Conservation (phyloP, 2,113 vertebrate species). For the Setophaga petechia region DNA sequence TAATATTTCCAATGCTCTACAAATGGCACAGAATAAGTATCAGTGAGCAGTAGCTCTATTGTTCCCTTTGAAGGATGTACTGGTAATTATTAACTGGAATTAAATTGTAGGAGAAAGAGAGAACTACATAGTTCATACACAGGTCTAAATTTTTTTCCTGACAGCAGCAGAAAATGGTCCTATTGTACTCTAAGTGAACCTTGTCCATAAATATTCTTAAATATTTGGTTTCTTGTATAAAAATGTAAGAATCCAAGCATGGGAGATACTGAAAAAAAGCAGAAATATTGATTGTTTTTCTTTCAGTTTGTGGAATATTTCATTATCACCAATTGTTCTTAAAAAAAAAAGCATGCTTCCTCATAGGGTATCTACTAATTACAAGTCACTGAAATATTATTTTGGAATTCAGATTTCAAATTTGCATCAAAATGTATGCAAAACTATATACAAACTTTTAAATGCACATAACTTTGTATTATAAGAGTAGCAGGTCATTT, state of each 20-base stretch:
- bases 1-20: not conserved
- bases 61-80: not conserved
- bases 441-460: not conserved
- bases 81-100: not conserved
- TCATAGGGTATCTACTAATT: not conserved
- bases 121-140: not conserved
- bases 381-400: not conserved
- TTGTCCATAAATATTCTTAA: not conserved
- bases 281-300: not conserved
- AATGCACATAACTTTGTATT: not conserved
- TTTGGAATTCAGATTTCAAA: not conserved
- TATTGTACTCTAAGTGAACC: not conserved
- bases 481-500: not conserved
- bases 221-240: not conserved
- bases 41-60: not conserved
- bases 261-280: not conserved
- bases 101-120: not conserved
- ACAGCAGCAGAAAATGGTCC: not conserved
- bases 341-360: not conserved
- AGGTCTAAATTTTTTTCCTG: not conserved
- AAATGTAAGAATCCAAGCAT: not conserved
- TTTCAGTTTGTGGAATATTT: not conserved
- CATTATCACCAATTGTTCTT: not conserved
- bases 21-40: not conserved
- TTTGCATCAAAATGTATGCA: fast-evolving